Evolutionary conservation across 2,797 vertebrate genomes (phyloP).

Genomic region (Syncerus caffer): DNA sequence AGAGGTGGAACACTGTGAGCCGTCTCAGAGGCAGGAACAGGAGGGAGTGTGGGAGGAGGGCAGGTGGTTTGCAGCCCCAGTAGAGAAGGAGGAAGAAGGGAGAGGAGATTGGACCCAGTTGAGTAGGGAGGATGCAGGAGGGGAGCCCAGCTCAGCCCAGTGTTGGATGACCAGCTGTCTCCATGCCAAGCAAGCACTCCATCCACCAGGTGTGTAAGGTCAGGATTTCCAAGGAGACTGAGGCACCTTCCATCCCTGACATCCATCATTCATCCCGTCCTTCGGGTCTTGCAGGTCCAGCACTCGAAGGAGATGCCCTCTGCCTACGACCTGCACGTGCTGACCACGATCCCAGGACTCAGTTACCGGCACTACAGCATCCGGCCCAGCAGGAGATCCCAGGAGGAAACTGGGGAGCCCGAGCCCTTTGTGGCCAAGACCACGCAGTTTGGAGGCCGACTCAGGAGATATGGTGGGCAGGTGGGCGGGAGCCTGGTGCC

Average conservation of each 20-base stretch:
- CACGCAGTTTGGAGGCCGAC: slow-evolving; percentile 79
- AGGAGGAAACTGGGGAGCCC: not conserved
- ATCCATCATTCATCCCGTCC: rapidly evolving
- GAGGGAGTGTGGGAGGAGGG: not conserved
- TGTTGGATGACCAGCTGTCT: not conserved
- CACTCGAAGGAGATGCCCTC: slow-evolving; percentile 76
- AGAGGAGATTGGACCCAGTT: too few relatives aligned
- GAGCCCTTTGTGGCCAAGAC: slow-evolving; percentile 73
- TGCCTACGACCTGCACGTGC: slow-evolving; percentile 88
- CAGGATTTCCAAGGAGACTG: rapidly evolving
- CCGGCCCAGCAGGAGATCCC: slow-evolving; percentile 4
- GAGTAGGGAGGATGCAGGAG: not conserved
- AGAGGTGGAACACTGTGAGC: not conserved
- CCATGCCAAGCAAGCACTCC: rapidly evolving
- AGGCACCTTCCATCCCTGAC: not conserved
- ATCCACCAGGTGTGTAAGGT: rapidly evolving
- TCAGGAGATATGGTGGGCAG: not conserved
- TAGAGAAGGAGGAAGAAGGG: not conserved
- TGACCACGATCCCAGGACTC: slow-evolving; percentile 88
- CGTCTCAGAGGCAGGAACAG: not conserved
- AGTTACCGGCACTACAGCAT: slow-evolving; percentile 88
- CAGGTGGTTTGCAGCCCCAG: not conserved
- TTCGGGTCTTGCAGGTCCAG: slow-evolving; percentile 85
- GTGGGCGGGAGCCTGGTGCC: slow-evolving; percentile 79
- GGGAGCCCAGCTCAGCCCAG: too few relatives aligned